These are phyloP conservation scores for Hemicentrotus pulcherrimus DNA, from an alignment of 35 echinoderm and acorn worm species.

Conservation along the genomic window DNA sequence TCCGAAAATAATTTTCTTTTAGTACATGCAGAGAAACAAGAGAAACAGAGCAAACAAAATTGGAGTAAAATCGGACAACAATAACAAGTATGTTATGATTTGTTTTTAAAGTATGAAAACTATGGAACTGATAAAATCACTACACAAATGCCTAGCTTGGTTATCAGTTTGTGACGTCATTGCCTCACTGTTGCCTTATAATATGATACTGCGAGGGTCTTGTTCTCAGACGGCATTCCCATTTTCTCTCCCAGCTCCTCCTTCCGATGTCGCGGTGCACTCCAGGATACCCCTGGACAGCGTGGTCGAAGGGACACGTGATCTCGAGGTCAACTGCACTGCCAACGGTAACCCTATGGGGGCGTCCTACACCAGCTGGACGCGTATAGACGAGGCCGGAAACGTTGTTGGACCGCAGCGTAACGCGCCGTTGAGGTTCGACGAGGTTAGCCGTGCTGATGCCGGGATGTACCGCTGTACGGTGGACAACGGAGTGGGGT, in stretches of 20 bases:
- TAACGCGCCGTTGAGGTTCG: conserved; percentile 40
- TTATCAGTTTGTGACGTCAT: no score
- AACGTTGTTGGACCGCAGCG: not conserved
- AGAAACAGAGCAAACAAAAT: no score
- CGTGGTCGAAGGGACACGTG: not conserved
- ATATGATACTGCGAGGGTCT: no score
- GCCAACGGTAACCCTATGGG: conserved; percentile 69
- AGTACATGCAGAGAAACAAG: no score
- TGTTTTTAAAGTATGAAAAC: no score
- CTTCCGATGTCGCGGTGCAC: not conserved
- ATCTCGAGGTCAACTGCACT: conserved; percentile 41
- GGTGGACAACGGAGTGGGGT: conserved; percentile 81
- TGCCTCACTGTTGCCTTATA: no score
- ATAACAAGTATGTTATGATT: no score
- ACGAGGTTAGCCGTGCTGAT: conserved; percentile 62
- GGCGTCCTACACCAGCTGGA: conserved; percentile 59
- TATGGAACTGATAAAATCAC: no score
- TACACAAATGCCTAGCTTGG: no score
- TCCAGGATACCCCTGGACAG: not conserved
- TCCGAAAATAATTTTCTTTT: no score
- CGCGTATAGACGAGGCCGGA: conserved; percentile 56
- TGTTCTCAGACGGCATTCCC: not conserved
- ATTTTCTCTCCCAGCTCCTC: not conserved
- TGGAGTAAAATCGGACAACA: no score
- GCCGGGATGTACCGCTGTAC: conserved; percentile 84